Conservation (phyloP, 2,797 vertebrate genomes). For the Coranthus polyacanthus region DNA sequence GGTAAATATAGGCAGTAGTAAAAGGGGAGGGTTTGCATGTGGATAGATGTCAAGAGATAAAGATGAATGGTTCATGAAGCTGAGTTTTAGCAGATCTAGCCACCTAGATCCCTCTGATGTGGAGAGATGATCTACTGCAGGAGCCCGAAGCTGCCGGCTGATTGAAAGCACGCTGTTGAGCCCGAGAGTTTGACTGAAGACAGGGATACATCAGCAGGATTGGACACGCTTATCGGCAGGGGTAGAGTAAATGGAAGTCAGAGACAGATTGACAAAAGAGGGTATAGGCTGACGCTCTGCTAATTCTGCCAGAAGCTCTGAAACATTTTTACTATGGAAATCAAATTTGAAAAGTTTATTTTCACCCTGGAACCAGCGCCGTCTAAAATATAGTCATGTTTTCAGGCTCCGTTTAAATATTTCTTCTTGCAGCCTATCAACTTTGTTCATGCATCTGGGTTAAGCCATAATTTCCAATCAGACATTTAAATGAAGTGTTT, state of each 20-base stretch:
- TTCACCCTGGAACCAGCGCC: background rate
- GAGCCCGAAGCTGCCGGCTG: conserved; percentile 40
- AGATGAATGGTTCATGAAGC: conserved; percentile 65
- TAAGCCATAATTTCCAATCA: background rate
- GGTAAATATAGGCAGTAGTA: background rate
- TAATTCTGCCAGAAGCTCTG: conserved; percentile 45
- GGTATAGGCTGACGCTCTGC: conserved; percentile 25
- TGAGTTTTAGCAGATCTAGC: conserved; percentile 42
- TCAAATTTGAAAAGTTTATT: conserved; percentile 19
- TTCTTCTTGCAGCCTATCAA: background rate
- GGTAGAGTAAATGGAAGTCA: conserved; percentile 42
- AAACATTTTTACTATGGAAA: conserved; percentile 7
- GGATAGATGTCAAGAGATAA: conserved; percentile 20
- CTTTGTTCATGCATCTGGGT: background rate
- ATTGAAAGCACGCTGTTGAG: conserved; percentile 54
- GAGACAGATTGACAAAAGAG: conserved; percentile 45
- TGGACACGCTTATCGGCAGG: conserved; percentile 59
- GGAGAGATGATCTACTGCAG: conserved; percentile 64
- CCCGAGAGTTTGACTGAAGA: conserved; percentile 52
- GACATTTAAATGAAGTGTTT: background rate
- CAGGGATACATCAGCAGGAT: conserved; percentile 63
- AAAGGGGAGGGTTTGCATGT: conserved; percentile 32
- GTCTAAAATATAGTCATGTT: background rate
- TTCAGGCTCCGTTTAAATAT: background rate
- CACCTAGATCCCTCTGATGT: conserved; percentile 39